Evolutionary conservation across 2,888 invertebrate species (phyloP), one percentile per base, ranked within the genome.

Genomic region (Cenopis cana): DNA sequence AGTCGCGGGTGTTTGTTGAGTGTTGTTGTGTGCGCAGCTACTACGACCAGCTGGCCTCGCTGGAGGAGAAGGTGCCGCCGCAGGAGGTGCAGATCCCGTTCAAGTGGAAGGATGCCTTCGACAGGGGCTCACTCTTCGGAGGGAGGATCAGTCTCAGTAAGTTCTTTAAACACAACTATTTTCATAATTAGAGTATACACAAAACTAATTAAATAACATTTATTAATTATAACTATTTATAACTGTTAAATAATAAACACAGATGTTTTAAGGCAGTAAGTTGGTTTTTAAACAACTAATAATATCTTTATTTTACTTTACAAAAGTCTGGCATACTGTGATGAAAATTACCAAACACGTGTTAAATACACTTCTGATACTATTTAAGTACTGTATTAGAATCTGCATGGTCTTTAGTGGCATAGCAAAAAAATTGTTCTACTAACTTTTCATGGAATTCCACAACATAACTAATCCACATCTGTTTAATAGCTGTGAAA

Each of bases 41-140:
- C 92, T 98, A 98, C 94, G 99, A 99, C 94, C 99, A 99, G 89
- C 94, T 99, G 72, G 96, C 96, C 77, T 96, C 98, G 9, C 94
- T 99, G 85, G 99, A 99, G 93, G 95, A 95, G 69, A 99, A 99
- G 94, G 96, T 99, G 76, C 98, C 99, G 1, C 95, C 98, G 1
- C 96, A 98, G 79, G 99, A 99, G 89, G 96, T 99, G 68, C 97
- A 98, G 88, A 97, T 99, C 76, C 97, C 98, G 4, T 99, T 99
- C 91, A 99, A 99, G 89, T 99, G 99, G 99, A 99, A 99, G 90
- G 99, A 99, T 95, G 99, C 99, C 0, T 99, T 99, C 85, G 99
- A 99, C 87, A 98, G 98, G 84, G 98, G 98, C 66, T 97, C 98
- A 10, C 95, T 99, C 79, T 99, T 99, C 91, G 97, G 98, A 73